Evolutionary conservation across 2,888 invertebrate genomes (phyloP).

Genomic region (Macaria notata): DNA sequence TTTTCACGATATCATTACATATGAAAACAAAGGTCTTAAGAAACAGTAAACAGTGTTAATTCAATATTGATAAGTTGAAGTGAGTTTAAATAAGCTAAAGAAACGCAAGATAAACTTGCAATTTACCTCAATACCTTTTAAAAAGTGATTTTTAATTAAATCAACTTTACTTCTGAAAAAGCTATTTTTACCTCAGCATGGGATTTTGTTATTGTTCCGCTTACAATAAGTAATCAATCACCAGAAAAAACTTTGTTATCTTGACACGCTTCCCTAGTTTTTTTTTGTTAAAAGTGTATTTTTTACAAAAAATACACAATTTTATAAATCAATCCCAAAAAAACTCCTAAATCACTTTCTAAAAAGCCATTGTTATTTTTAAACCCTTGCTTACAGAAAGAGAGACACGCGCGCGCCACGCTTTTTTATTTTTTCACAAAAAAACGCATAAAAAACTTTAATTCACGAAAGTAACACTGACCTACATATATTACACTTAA

Average conservation of each 20-base stretch:
- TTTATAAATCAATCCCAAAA: conserved; percentile 60
- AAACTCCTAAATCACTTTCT: conserved; percentile 74
- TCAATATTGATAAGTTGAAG: no score
- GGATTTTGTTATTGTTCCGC: no score
- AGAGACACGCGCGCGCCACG: conserved; percentile 72
- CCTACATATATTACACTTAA: conserved; percentile 66
- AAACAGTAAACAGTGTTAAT: no score
- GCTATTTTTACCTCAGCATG: no score
- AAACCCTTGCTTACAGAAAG: conserved; percentile 70
- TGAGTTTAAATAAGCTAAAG: no score
- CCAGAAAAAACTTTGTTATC: conserved; percentile 42
- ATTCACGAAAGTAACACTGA: conserved; percentile 68
- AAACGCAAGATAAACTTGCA: no score
- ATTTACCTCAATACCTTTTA: no score
- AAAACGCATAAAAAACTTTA: conserved; percentile 57
- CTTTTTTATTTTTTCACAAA: conserved; percentile 44
- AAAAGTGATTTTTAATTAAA: no score
- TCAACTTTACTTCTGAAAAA: no score
- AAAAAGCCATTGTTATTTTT: conserved; percentile 72
- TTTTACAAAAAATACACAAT: conserved; percentile 55
- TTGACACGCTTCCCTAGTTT: conserved; percentile 54
- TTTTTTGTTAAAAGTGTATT: conserved; percentile 50
- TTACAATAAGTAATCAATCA: conserved; percentile 66
- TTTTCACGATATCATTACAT: no score
- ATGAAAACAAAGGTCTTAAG: no score